Evolutionary conservation across 1,140 invertebrate species (phyloP).

Genomic region (Littorina saxatilis): DNA sequence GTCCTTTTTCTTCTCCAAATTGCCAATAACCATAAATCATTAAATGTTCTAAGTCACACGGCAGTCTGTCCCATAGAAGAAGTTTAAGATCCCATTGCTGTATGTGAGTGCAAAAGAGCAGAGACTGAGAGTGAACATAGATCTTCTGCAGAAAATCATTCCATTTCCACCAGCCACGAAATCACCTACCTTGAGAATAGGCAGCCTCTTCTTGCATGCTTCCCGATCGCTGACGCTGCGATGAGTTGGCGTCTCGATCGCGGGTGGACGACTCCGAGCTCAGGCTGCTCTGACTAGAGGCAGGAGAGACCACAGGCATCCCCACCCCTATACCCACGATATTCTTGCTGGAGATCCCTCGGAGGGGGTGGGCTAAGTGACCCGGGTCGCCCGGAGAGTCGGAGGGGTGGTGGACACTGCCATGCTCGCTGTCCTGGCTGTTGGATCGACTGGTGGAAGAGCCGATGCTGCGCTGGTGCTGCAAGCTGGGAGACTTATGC

Average conservation of each 20-base stretch:
- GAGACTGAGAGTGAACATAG: no score
- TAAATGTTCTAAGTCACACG: no score
- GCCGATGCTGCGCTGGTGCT: slow-evolving; percentile 41
- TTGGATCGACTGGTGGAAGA: slow-evolving; percentile 49
- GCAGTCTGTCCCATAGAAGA: no score
- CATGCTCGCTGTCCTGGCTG: slow-evolving; percentile 57
- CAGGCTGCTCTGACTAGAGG: slow-evolving; percentile 61
- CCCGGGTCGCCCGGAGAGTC: not conserved
- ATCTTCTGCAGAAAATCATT: no score
- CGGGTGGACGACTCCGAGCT: slow-evolving; percentile 56
- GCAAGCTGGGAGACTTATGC: slow-evolving; percentile 22
- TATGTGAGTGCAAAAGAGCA: no score
- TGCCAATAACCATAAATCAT: no score
- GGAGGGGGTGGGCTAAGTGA: slow-evolving; percentile 21
- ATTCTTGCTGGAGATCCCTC: slow-evolving; percentile 24
- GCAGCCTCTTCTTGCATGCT: slow-evolving; percentile 60
- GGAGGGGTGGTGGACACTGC: not conserved
- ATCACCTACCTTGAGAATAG: slow-evolving; percentile 56
- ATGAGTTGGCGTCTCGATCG: slow-evolving; percentile 19
- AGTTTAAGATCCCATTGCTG: no score
- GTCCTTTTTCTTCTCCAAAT: no score
- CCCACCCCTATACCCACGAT: slow-evolving; percentile 33
- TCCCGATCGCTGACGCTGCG: slow-evolving; percentile 44
- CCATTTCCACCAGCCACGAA: no score
- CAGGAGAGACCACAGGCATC: slow-evolving; percentile 38